phyloP scores from a whole-genome alignment of 1,140 invertebrate genomes.

The Bemisia tabaci region DNA sequence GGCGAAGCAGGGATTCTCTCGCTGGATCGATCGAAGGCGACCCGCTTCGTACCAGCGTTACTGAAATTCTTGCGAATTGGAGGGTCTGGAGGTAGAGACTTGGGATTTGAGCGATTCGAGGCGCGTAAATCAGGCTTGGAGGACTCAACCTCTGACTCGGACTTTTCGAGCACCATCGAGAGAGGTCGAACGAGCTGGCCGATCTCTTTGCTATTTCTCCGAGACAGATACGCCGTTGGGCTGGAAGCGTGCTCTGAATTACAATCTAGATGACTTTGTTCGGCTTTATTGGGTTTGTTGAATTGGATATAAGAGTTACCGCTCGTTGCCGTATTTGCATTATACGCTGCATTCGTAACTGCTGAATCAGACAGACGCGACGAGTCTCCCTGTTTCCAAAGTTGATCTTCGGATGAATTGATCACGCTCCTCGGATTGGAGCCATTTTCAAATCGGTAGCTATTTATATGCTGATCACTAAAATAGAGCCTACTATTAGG shows the following conservation, averaged over 20 bases:
- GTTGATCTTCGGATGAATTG: neutral
- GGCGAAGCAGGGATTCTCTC: neutral
- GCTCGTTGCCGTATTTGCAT: neutral
- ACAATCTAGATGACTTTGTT: too few relatives aligned
- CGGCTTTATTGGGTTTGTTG: conserved; percentile 19
- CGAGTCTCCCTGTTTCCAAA: neutral
- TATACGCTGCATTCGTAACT: neutral
- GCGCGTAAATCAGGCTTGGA: neutral
- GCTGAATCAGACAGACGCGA: neutral
- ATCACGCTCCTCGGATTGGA: too few relatives aligned
- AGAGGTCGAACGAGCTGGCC: conserved; percentile 20
- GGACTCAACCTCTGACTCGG: conserved; percentile 21
- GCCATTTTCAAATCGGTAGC: neutral
- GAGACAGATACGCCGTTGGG: neutral
- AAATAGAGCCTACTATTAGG: conserved; percentile 27
- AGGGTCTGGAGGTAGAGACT: neutral
- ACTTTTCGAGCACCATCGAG: conserved; percentile 26
- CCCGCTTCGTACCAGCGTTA: neutral
- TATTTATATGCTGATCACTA: conserved; percentile 32
- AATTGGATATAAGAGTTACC: conserved; percentile 15
- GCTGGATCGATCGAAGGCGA: neutral
- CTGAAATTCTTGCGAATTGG: neutral
- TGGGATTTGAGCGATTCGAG: conserved; percentile 4
- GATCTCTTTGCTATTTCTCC: neutral
- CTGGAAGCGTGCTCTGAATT: neutral